Evolutionary conservation across 2,797 vertebrate genomes (phyloP).

Genomic region (Coregonus sp.): DNA sequence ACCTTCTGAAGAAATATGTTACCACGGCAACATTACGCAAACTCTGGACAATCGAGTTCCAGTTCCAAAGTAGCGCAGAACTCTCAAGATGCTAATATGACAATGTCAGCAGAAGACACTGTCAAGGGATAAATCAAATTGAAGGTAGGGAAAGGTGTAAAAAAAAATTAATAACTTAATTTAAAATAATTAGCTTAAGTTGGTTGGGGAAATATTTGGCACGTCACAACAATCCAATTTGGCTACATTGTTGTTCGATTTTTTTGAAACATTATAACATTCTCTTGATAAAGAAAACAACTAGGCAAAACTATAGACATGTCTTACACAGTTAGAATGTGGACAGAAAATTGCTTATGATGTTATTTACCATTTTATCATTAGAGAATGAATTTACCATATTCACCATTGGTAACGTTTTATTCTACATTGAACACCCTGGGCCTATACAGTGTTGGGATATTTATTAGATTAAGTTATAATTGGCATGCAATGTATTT

Average conservation of each 20-base stretch:
- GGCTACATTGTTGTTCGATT: not conserved
- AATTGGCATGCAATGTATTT: too few relatives aligned
- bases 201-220: not conserved
- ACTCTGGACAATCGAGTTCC: not conserved
- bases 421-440: not conserved
- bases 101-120: not conserved
- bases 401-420: not conserved
- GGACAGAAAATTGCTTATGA: too few relatives aligned
- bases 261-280: not conserved
- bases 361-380: too few relatives aligned
- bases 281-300: not conserved
- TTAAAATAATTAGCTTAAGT: too few relatives aligned
- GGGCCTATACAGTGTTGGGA: not conserved
- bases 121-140: not conserved
- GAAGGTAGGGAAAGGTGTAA: conserved; percentile 8
- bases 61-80: not conserved
- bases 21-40: conserved; percentile 57
- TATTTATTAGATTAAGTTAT: not conserved
- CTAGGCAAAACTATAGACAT: too few relatives aligned
- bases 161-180: too few relatives aligned
- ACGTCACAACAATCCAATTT: not conserved
- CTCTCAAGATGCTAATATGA: not conserved
- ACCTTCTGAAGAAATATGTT: conserved; percentile 31
- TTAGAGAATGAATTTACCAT: not conserved
- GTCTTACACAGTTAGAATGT: too few relatives aligned